Conservation (phyloP, 1,140 invertebrate genomes). For the Euwallacea fornicatus region DNA sequence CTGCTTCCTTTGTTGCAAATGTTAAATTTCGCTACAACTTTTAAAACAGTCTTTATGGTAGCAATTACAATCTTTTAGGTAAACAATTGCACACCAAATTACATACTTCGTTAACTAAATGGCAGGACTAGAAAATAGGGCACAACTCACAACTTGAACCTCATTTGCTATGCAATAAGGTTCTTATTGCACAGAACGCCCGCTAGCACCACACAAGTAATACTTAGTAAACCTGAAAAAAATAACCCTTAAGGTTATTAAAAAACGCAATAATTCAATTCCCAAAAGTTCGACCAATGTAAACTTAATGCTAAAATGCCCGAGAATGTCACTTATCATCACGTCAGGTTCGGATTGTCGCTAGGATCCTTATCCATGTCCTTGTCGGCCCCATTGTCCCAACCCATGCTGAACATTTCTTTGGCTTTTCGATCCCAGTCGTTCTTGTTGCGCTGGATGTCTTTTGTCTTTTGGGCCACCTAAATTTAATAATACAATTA, state of each 20-base stretch:
- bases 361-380: constrained; percentile 48
- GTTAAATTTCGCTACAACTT: background rate
- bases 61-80: too few species aligned
- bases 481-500: constrained; percentile 42
- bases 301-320: constrained; percentile 25
- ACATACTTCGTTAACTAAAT: background rate
- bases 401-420: constrained; percentile 52
- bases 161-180: too few species aligned
- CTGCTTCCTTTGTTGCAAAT: background rate
- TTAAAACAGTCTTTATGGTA: background rate
- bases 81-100: too few species aligned
- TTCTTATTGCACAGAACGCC: too few species aligned
- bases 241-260: background rate
- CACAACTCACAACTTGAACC: too few species aligned
- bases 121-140: background rate
- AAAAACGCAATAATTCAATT: background rate
- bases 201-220: too few species aligned
- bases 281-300: constrained; percentile 11
- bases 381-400: constrained; percentile 45
- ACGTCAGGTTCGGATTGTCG: constrained; percentile 45
- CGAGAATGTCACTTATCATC: constrained; percentile 17
- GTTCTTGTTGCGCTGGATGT: constrained; percentile 59
- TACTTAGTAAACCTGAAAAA: too few species aligned
- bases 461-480: constrained; percentile 78
- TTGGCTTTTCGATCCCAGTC: constrained; percentile 61